A percentile compares a stretch with the other conserved stretches of the same genome.
Conservation (phyloP, 2,888 invertebrate species). For the Clusia tigrina region DNA sequence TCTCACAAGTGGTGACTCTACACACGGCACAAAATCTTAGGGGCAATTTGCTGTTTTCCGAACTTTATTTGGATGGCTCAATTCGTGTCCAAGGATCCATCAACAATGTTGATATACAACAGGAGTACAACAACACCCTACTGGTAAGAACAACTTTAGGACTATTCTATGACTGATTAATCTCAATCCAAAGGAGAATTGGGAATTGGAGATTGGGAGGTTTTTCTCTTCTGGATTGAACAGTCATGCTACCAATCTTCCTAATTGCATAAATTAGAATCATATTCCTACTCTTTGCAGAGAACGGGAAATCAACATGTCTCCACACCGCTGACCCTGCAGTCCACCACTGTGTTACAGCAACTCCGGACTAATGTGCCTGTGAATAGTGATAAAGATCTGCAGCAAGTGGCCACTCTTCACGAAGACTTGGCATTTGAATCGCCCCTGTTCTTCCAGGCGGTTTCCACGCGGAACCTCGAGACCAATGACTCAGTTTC, state of each 20-base stretch:
- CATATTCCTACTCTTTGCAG: constrained; percentile 37
- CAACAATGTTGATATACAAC: constrained; percentile 64
- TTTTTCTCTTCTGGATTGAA: neutral
- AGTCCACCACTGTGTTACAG: constrained; percentile 56
- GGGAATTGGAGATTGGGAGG: neutral
- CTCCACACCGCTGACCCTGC: constrained; percentile 60
- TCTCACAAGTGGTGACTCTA: constrained; percentile 65
- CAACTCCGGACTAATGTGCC: constrained; percentile 49
- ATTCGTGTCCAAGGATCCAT: constrained; percentile 51
- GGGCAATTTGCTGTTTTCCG: constrained; percentile 54
- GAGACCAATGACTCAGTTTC: constrained; percentile 50
- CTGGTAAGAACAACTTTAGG: no score
- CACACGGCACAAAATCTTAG: constrained; percentile 65
- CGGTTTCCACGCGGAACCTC: constrained; percentile 46
- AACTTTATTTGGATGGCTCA: constrained; percentile 54
- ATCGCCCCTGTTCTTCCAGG: constrained; percentile 54
- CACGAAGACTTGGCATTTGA: constrained; percentile 46
- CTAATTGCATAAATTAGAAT: neutral
- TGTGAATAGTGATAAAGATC: constrained; percentile 60
- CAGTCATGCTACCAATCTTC: no score
- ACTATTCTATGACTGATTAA: constrained; percentile 32
- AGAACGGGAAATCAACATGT: constrained; percentile 60
- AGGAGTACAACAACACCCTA: constrained; percentile 66
- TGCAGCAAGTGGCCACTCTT: constrained; percentile 61
- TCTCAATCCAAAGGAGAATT: neutral